phyloP scores from a whole-genome alignment of 2,888 invertebrate genomes.

The Hesperia comma region DNA sequence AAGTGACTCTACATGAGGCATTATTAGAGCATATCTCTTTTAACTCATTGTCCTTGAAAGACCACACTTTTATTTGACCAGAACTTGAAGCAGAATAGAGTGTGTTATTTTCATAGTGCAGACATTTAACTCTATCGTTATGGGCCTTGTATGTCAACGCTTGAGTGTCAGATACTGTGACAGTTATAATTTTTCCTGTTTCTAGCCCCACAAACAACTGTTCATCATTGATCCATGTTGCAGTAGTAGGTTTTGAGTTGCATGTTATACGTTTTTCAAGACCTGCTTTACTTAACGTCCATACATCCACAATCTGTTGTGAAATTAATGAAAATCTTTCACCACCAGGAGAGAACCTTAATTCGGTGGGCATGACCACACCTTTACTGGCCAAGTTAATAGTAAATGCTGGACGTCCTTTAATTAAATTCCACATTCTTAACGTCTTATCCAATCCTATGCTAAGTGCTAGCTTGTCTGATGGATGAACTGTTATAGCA shows the following conservation, averaged over 20 bases:
- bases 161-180: slow-evolving; percentile 80
- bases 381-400: slow-evolving; percentile 91
- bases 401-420: slow-evolving; percentile 94
- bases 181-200: slow-evolving; percentile 87
- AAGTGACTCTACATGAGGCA: slow-evolving; percentile 89
- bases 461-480: slow-evolving; percentile 94
- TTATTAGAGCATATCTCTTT: slow-evolving; percentile 84
- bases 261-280: slow-evolving; percentile 87
- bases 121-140: slow-evolving; percentile 87
- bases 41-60: slow-evolving; percentile 63
- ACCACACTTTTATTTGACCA: slow-evolving; percentile 92
- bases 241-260: slow-evolving; percentile 87
- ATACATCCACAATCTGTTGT: slow-evolving; percentile 89
- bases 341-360: slow-evolving; percentile 91
- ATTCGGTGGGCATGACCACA: slow-evolving; percentile 75
- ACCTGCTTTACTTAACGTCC: slow-evolving; percentile 91
- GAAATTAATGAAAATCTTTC: slow-evolving; percentile 90
- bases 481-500: slow-evolving; percentile 92
- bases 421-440: slow-evolving; percentile 96
- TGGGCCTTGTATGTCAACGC: slow-evolving; percentile 82
- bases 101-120: slow-evolving; percentile 81
- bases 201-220: slow-evolving; percentile 89
- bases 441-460: slow-evolving; percentile 93
- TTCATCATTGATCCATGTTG: slow-evolving; percentile 87
- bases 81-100: slow-evolving; percentile 90